These are phyloP conservation scores for Blennius ocellaris DNA, from an alignment of 2,113 vertebrate genomes.

Conservation along the genomic window DNA sequence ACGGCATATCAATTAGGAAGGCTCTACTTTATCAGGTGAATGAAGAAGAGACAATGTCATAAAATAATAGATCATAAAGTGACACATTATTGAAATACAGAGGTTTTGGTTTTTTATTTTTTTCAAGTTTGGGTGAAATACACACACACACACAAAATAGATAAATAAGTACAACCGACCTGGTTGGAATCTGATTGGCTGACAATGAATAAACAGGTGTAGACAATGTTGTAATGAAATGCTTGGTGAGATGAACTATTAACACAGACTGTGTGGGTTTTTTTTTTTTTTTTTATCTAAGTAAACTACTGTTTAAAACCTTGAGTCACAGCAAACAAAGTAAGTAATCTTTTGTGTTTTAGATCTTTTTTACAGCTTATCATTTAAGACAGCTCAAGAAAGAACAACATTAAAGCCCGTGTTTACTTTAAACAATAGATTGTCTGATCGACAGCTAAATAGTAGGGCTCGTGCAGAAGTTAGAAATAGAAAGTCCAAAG, in stretches of 20 bases:
- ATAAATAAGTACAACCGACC: too few relatives aligned
- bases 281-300: too few relatives aligned
- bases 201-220: background rate
- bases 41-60: background rate
- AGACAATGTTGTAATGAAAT: background rate
- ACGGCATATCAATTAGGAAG: slow-evolving; percentile 42
- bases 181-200: background rate
- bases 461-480: background rate
- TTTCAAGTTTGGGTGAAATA: too few relatives aligned
- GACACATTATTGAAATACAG: too few relatives aligned
- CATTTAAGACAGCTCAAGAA: background rate
- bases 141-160: too few relatives aligned
- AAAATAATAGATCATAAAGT: background rate
- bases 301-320: background rate
- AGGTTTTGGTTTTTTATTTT: too few relatives aligned
- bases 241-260: too few relatives aligned
- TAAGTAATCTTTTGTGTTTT: background rate
- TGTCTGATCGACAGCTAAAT: slow-evolving; percentile 20
- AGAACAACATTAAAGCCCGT: too few relatives aligned
- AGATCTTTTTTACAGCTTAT: background rate
- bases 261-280: too few relatives aligned
- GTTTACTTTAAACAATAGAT: background rate
- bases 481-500: background rate
- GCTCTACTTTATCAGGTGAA: slow-evolving; percentile 12
- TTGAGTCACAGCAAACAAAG: background rate